Base-by-base conservation (phyloP, 1,140 invertebrate species). In the Ephestia elutella region DNA sequence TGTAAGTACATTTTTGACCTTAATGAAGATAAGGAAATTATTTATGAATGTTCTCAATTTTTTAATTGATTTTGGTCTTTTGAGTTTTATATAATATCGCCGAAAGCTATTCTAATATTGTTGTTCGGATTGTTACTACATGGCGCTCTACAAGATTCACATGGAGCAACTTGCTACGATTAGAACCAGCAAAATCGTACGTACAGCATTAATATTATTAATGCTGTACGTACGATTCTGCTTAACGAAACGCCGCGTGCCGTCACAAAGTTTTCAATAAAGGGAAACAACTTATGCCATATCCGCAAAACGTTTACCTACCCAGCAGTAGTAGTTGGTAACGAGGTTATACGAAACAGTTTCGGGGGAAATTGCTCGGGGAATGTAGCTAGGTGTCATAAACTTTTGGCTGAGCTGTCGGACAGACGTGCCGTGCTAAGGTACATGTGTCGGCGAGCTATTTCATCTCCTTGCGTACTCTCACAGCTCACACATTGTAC, bases 261-360 rank as follows among this genome's bases (percentile, higher is more conserved):
- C 20, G 21, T 53, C 50, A 50, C 49, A 53, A 53, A 66, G 65
- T 73, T 78, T 83, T 80, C 75, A 83, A 78, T 81, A 81, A 80
- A 78, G 66, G 54, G 68, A 62, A 71, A 71, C 71, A 79, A 75
- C 64, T 71, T 67, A 59, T 57, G 70, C 71, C 63, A 72, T 78
- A 75, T 73, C 73, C 70, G 62, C 68, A 69, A 69, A 80, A 71
- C 74, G 73, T 72, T 80, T 75, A 72, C 71, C 79, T 69, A 71
- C 73, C 60, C 65, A 20, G 57, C 61, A 63, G 62, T 70, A 78
- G 60, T 69, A 78, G 70, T 80, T 73, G 64, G 73, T 82, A 80
- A 85, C 77, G 73, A 81, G 76, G 73, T 82, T 80, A 79, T 73
- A 77, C 70, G 65, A 66, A 77, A 75, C 74, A 73, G 75, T 81